Evolutionary conservation across 2,888 invertebrate species (phyloP), one percentile per base, ranked within the genome.

Genomic region (Euzetes globulus): DNA sequence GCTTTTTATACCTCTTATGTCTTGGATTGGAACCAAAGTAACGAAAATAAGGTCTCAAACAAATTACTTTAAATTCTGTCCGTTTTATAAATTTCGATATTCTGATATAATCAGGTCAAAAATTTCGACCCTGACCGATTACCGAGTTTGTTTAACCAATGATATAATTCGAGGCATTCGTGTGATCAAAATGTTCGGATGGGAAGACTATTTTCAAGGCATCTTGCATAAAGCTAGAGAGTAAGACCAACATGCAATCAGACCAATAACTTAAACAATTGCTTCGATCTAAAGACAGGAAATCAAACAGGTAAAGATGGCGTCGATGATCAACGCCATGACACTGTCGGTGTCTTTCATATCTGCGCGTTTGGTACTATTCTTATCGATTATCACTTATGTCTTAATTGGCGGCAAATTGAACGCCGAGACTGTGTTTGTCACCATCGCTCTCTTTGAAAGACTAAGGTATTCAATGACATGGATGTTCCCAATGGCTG

Each of bases 141-240:
- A 90, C 79, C 86, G 97, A 77, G 91, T 97, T 60, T 88, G 92
- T 72, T 86, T 95, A 72, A 96, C 96, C 93, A 92, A 91, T 81
- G 96, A 97, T 86, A 89, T 97, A 79, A 90, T 97, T 77, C 88
- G 88, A 76, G 96, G 94, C 71, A 94, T 97, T 84, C 90, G 93
- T 85, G 92, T 94, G 2, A 91, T 96, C 78, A 96, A 96, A 86
- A 94, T 95, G 94, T 95, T 94, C 82, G 91, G 94, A 3, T 96
- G 95, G 86, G 96, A 96, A 82, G 90, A 88, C 79, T 91, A 94
- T 0, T 94, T 96, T 81, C 89, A 90, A 76, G 86, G 88, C 77
- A 87, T 94, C 19, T 89, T 95, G 3, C 87, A 88, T 9, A 82
- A 87, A 72, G 89, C 91, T 1, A 85, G 95, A 80, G 87, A 87